Evolutionary conservation across 1,140 invertebrate genomes (phyloP), one percentile per base, ranked within the genome.

Genomic region (Temnothorax longispinosus): DNA sequence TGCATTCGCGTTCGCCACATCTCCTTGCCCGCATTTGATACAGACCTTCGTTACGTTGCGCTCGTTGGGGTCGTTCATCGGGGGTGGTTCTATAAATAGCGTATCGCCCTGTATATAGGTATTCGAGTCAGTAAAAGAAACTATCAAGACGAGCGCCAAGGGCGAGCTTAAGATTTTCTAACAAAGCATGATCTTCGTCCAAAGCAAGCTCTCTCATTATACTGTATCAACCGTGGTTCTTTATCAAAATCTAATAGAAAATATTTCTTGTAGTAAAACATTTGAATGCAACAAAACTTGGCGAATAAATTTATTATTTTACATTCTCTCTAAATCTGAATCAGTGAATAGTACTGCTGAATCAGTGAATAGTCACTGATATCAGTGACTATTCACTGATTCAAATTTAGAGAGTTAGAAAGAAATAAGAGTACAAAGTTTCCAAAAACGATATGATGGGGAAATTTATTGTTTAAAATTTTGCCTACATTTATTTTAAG

Each of bases 21-120:
- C 80, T 85, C 21, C 44, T 72, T 72, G 27, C 41, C 54, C 58
- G 65, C 64, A 74, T 86, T 88, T 88, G 64, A 65, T 65, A 47
- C 50, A n/a, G 75, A 86, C 74, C 76, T 91, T 91, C 69, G 87
- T 92, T 78, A 65, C 78, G 74, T 86, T 72, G 86, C 75, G 84
- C 60, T 81, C 27, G 80, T 72, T 69, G 87, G 74, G 92, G 92
- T 94, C 92, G 90, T 94, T 92, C 86, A 88, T 92, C 87, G 91
- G 89, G 91, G 93, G 91, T 93, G 90, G 88, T 92, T 93, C 91
- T 94, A 94, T 92, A 92, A 93, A 94, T 94, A 94, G 87, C 88
- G 58, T 60, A 64, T 69, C 87, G 64, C 69, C 84, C 86, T 89
- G 64, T 94, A 91, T 90, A 93, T 94, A 92, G 90, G 92, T 91